A percentile compares a stretch with the other conserved stretches of the same genome.
These are phyloP conservation scores for Trypoxylus dichotomus DNA, from an alignment of 1,140 invertebrate species.

Conservation along the genomic window DNA sequence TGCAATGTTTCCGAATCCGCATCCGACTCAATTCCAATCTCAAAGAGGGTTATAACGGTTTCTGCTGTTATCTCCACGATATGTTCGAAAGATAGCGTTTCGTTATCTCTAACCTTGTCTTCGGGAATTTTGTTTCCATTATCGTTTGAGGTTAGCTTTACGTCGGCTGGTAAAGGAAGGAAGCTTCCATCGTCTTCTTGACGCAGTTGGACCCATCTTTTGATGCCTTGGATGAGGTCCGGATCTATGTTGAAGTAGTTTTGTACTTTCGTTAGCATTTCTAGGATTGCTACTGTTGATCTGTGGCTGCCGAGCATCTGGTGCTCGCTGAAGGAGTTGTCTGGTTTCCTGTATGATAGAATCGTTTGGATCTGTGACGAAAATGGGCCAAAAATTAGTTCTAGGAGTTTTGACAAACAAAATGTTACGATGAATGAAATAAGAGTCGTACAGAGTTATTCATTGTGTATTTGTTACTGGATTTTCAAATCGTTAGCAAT, in stretches of 20 bases:
- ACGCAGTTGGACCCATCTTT: slow-evolving; percentile 61
- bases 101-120: slow-evolving; percentile 28
- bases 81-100: slow-evolving; percentile 56
- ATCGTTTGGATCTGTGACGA: slow-evolving; percentile 62
- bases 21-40: slow-evolving; percentile 63
- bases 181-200: slow-evolving; percentile 64
- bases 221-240: slow-evolving; percentile 59
- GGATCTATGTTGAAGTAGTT: slow-evolving; percentile 62
- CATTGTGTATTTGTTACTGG: too few relatives aligned
- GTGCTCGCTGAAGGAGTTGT: slow-evolving; percentile 67
- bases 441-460: too few relatives aligned
- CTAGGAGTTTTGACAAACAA: too few relatives aligned
- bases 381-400: background rate
- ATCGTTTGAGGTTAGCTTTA: slow-evolving; percentile 52
- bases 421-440: too few relatives aligned
- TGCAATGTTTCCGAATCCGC: slow-evolving; percentile 50
- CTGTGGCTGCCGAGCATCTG: slow-evolving; percentile 61
- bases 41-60: slow-evolving; percentile 60
- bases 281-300: slow-evolving; percentile 60
- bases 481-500: too few relatives aligned
- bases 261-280: slow-evolving; percentile 62
- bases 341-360: slow-evolving; percentile 60
- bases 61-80: slow-evolving; percentile 62
- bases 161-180: slow-evolving; percentile 58
- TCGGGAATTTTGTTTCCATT: background rate